Evolutionary conservation across 2,113 vertebrate genomes (phyloP), one percentile per base, ranked within the genome.

Genomic region (Carollia perspicillata): DNA sequence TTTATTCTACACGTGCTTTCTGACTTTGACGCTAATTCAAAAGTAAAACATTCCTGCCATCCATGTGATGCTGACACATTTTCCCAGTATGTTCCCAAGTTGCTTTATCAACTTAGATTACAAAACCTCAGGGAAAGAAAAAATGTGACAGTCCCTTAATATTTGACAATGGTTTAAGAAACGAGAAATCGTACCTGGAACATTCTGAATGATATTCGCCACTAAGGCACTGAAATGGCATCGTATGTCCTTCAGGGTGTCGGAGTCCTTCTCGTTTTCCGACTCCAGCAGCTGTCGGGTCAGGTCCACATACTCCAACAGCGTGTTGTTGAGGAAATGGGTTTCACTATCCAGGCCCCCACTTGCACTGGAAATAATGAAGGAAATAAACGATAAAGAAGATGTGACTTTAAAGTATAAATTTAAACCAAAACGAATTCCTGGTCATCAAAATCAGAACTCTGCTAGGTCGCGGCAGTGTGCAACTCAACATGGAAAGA

Each of bases 161-260:
- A 94, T 11, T 28, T 40, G 68, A 3, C 13, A 72, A 78, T 12
- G 14, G 68, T 12, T 71, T 33, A 74, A 81, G 84, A 81, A 84
- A 47, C 9, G 5, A 23, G 94, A 77, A 80, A 37, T 1, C 63
- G 37, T 99, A 99, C 99, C 99, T 99, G 99, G 99, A 95, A 99
- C 99, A 97, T 99, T 99, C 97, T 99, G 99, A 96, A 99, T 99
- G 94, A 99, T 99, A 97, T 99, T 99, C 97, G 99, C 99, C 99
- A 99, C 99, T 98, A 99, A 99, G 97, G 99, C 99, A 98, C 99
- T 99, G 98, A 99, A 99, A 99, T 99, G 99, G 98, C 99, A 99
- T 98, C 99, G 99, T 95, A 99, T 99, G 98, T 99, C 99, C 98
- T 99, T 99, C 98, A 99, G 88, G 0, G 99, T 99, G 97, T 99